Percentiles rank a stretch among this genome's conserved stretches.
Conservation (phyloP, 2,113 vertebrate genomes). For the Cromileptes altivelis region DNA sequence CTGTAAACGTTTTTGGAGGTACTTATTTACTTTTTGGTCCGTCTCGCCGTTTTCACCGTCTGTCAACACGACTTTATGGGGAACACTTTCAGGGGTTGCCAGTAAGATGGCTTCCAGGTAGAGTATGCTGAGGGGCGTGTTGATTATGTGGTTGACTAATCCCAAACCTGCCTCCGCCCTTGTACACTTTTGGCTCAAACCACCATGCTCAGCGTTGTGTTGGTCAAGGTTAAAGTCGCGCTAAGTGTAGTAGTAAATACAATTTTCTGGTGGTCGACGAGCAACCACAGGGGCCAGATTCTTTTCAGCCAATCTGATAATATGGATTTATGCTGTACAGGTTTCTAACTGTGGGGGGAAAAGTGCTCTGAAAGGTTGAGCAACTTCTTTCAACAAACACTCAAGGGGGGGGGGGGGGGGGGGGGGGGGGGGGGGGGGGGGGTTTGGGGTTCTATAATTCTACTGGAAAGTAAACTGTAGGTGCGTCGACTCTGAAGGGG, state of each 20-base stretch:
- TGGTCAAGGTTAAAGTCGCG: constrained; percentile 76
- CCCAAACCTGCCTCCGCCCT: constrained; percentile 61
- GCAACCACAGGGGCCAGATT: constrained; percentile 64
- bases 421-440: neutral
- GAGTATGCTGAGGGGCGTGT: constrained; percentile 39
- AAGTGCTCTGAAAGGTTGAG: constrained; percentile 56
- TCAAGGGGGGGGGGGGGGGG: constrained; percentile 16
- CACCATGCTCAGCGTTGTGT: constrained; percentile 11
- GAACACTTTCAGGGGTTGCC: constrained; percentile 70
- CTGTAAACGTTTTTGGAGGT: constrained; percentile 80
- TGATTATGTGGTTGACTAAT: constrained; percentile 79
- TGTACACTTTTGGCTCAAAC: constrained; percentile 59
- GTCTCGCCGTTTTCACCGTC: constrained; percentile 77
- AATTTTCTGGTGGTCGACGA: constrained; percentile 80
- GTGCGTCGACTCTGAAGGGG: constrained; percentile 15
- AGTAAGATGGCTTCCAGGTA: constrained; percentile 75
- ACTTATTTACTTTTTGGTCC: constrained; percentile 81
- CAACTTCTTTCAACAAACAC: constrained; percentile 65
- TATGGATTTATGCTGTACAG: constrained; percentile 56
- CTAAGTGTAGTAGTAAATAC: constrained; percentile 78
- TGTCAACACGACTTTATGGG: constrained; percentile 78
- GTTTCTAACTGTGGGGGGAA: constrained; percentile 26
- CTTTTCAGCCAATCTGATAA: constrained; percentile 75
- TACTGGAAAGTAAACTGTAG: constrained; percentile 43
- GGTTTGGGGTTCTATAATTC: constrained; percentile 34